These are phyloP conservation scores for Xenopus borealis DNA, from an alignment of 2,113 vertebrate species.

Conservation along the genomic window DNA sequence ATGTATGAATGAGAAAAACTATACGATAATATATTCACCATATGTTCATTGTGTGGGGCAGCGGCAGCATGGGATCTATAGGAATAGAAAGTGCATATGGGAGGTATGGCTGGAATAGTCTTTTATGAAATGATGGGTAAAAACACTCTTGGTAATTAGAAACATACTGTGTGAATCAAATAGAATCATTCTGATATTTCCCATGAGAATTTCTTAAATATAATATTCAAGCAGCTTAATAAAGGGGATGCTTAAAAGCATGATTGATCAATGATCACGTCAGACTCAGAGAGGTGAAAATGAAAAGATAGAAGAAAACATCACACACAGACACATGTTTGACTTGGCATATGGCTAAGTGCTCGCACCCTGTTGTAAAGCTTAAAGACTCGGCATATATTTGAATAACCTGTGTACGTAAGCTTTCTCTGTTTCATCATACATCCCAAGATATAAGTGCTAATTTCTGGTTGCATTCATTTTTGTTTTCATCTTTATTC, in stretches of 20 bases:
- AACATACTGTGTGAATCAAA: slow-evolving; percentile 28
- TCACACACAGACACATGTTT: background rate
- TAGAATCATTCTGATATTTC: slow-evolving; percentile 26
- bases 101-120: slow-evolving; percentile 13
- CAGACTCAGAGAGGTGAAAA: background rate
- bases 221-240: background rate
- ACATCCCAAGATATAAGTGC: too few relatives aligned
- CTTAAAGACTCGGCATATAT: background rate
- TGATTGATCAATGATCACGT: background rate
- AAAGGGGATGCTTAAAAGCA: background rate
- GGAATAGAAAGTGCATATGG: slow-evolving; percentile 23
- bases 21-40: slow-evolving; percentile 43
- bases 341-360: background rate
- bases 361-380: background rate
- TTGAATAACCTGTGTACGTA: too few relatives aligned
- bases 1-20: slow-evolving; percentile 27
- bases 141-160: slow-evolving; percentile 20
- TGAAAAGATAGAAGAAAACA: background rate
- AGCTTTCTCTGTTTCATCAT: too few relatives aligned
- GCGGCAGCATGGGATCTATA: slow-evolving; percentile 28
- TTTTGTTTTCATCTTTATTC: too few relatives aligned
- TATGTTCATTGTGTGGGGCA: slow-evolving; percentile 41
- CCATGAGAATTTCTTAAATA: background rate
- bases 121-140: slow-evolving; percentile 15
- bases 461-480: too few relatives aligned